Conservation (phyloP, 2,797 vertebrate species). For the Pteropus rufus region DNA sequence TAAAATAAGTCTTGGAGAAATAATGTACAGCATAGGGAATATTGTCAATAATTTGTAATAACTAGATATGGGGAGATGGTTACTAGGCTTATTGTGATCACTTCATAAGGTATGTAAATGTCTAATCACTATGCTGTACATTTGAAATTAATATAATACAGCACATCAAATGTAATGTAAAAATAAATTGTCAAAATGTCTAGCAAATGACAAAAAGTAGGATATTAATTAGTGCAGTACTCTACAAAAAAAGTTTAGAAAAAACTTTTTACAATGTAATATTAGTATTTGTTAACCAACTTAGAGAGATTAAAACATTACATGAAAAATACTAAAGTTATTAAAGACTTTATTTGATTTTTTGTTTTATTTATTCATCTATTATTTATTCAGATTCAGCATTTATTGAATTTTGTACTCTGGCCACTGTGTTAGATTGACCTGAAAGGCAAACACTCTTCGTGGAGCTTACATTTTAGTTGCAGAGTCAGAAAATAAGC, state of each 20-base stretch:
- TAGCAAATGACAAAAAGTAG: background rate
- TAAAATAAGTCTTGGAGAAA: background rate
- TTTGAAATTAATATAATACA: background rate
- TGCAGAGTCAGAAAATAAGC: slow-evolving; percentile 23
- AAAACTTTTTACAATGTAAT: background rate
- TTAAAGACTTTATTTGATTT: background rate
- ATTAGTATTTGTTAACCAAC: background rate
- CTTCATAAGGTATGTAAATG: background rate
- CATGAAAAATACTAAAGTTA: background rate
- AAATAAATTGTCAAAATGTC: background rate
- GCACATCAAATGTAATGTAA: background rate
- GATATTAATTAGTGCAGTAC: background rate
- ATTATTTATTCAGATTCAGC: background rate
- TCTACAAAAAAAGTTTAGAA: background rate
- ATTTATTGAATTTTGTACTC: background rate
- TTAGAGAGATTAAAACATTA: background rate
- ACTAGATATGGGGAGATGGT: background rate
- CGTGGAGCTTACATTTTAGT: slow-evolving; percentile 26
- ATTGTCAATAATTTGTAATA: background rate
- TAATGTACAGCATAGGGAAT: background rate
- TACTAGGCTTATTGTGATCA: background rate
- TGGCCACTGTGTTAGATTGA: background rate
- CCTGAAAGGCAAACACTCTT: background rate
- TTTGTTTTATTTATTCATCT: background rate
- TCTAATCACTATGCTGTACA: background rate